These are phyloP conservation scores for Choloepus didactylus DNA, from an alignment of 2,797 vertebrate species.

Conservation along the genomic window DNA sequence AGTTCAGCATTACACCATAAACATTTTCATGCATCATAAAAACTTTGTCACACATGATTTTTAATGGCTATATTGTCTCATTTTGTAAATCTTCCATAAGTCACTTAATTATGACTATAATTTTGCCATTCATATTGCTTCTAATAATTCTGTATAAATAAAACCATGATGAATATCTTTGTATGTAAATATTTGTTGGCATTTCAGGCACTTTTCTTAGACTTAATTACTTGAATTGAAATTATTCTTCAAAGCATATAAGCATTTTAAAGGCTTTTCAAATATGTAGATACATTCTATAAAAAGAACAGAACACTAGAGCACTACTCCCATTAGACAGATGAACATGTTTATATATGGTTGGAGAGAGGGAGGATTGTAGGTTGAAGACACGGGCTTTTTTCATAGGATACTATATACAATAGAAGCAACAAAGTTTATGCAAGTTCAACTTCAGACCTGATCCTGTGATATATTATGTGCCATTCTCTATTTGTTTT, in stretches of 20 bases:
- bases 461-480: background rate
- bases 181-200: background rate
- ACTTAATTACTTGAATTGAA: background rate
- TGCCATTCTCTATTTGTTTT: background rate
- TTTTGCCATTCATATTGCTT: background rate
- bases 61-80: background rate
- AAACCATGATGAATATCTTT: background rate
- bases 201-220: background rate
- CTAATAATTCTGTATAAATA: constrained; percentile 2
- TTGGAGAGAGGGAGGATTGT: no score
- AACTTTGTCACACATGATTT: background rate
- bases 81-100: background rate
- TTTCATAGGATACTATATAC: background rate
- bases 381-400: background rate
- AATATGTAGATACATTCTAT: background rate
- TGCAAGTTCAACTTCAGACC: background rate
- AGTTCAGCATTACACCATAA: background rate
- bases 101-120: background rate
- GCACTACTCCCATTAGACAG: background rate
- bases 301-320: background rate
- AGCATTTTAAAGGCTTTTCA: constrained; percentile 35
- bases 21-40: background rate
- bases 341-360: background rate
- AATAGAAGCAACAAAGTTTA: background rate
- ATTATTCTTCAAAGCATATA: background rate